Evolutionary conservation across 2,888 invertebrate species (phyloP).

Genomic region (Cyclophora albipunctata): DNA sequence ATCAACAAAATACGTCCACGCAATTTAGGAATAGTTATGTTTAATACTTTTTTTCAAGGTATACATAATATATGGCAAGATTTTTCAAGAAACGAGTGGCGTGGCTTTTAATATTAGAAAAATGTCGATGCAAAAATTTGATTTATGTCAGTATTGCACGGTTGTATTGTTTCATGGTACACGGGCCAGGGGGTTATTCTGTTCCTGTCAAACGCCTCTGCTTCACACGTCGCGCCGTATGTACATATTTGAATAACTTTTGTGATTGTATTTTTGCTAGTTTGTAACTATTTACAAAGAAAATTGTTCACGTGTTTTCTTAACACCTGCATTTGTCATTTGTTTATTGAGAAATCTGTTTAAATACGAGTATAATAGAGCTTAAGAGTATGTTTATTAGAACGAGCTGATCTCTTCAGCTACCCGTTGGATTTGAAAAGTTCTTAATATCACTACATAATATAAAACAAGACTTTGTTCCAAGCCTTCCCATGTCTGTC

Average conservation of each 20-base stretch:
- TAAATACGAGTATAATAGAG: no score
- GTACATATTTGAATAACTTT: conserved; percentile 38
- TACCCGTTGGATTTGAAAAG: no score
- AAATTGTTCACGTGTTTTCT: no score
- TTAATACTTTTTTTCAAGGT: background rate
- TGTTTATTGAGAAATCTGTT: no score
- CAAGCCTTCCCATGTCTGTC: no score
- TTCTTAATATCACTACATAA: no score
- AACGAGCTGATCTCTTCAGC: no score
- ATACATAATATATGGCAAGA: conserved; percentile 11
- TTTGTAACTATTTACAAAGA: no score
- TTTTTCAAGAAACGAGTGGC: conserved; percentile 35
- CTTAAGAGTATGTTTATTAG: no score
- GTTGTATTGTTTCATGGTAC: conserved; percentile 52
- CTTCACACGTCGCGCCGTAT: conserved; percentile 27
- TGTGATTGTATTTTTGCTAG: conserved; percentile 10
- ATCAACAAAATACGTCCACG: conserved; percentile 23
- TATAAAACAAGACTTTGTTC: no score
- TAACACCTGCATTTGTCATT: no score
- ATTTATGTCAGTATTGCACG: conserved; percentile 53
- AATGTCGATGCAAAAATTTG: conserved; percentile 49
- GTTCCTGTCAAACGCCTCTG: conserved; percentile 51
- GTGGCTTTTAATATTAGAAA: conserved; percentile 51
- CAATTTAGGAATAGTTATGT: background rate
- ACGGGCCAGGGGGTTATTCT: conserved; percentile 39